Conservation (phyloP, 2,113 vertebrate genomes). For the Mobula birostris region DNA sequence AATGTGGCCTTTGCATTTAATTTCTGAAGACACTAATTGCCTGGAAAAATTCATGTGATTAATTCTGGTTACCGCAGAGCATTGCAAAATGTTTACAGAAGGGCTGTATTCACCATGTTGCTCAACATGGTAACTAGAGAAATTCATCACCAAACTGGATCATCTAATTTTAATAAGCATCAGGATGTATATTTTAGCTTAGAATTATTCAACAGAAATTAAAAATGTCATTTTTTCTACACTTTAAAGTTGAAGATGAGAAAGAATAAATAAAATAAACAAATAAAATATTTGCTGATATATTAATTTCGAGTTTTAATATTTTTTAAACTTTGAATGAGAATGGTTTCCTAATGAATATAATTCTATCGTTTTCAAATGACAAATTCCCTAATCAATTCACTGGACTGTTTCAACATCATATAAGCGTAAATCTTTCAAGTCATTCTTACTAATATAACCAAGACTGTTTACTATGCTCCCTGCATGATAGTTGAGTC, state of each 20-base stretch:
- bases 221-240: neutral
- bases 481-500: neutral
- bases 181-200: neutral
- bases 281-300: neutral
- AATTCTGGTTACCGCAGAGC: neutral
- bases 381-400: neutral
- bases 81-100: neutral
- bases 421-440: neutral
- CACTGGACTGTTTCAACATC: neutral
- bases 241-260: constrained; percentile 12
- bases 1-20: neutral
- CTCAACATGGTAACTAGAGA: neutral
- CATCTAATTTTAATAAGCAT: neutral
- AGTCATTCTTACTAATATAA: neutral
- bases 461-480: neutral
- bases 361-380: neutral
- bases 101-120: neutral
- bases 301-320: neutral
- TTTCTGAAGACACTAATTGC: neutral
- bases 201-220: neutral
- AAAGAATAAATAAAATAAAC: constrained; percentile 11
- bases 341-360: neutral
- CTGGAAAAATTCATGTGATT: neutral
- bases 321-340: neutral
- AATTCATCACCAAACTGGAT: neutral